Conservation (phyloP, 2,888 invertebrate genomes). For the Caenorhabditis macrosperma region DNA sequence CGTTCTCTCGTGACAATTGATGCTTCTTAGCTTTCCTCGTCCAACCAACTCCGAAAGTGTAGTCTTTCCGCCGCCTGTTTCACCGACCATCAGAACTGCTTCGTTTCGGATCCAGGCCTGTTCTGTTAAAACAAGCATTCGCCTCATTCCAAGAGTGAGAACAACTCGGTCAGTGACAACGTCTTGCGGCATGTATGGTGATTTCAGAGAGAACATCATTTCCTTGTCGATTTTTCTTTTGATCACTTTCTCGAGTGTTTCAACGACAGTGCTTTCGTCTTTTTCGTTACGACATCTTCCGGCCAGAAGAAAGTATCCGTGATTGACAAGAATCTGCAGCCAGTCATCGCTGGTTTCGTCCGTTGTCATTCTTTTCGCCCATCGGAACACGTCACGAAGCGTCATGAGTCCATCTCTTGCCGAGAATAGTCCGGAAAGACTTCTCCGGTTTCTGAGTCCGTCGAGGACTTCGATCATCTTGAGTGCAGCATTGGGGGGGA, state of each 20-base stretch:
- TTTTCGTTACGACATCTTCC: conserved; percentile 91
- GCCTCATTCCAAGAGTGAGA: conserved; percentile 93
- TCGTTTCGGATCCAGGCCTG: conserved; percentile 92
- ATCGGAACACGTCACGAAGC: conserved; percentile 74
- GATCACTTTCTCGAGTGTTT: conserved; percentile 85
- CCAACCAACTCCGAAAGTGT: conserved; percentile 83
- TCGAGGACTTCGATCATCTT: conserved; percentile 76
- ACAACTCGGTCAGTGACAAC: conserved; percentile 87
- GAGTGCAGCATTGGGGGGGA: conserved; percentile 70
- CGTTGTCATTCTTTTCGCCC: conserved; percentile 73
- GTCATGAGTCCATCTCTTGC: conserved; percentile 77
- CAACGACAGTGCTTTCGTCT: conserved; percentile 89
- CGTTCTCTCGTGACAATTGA: conserved; percentile 98
- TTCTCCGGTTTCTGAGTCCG: conserved; percentile 68
- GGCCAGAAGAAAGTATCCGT: conserved; percentile 91
- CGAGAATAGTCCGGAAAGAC: conserved; percentile 75
- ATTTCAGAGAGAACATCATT: conserved; percentile 69
- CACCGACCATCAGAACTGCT: conserved; percentile 95
- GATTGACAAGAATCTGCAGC: conserved; percentile 65
- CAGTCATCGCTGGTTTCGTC: conserved; percentile 65
- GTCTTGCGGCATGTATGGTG: conserved; percentile 74
- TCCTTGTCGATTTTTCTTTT: conserved; percentile 64
- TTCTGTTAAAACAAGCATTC: conserved; percentile 84
- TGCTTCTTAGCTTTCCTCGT: conserved; percentile 85
- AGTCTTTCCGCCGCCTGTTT: conserved; percentile 86